phyloP scores from a whole-genome alignment of 2,113 vertebrate genomes.

The Petroica traversi region DNA sequence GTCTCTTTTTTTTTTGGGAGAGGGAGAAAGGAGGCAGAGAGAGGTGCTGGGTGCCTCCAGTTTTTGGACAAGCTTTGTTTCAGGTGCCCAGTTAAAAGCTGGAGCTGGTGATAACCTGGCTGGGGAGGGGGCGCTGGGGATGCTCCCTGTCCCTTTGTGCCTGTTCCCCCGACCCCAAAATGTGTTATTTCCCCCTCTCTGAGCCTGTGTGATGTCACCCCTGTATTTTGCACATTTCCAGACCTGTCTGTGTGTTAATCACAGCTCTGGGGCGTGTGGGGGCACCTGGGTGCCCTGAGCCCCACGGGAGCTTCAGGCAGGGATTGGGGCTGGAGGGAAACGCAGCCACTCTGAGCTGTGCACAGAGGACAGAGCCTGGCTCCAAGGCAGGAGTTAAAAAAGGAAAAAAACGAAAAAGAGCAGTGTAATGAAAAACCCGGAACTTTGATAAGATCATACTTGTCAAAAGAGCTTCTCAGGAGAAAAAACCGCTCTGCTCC shows the following conservation, averaged over 20 bases:
- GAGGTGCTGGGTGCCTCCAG: not conserved
- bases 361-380: not conserved
- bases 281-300: not conserved
- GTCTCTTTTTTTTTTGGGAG: not conserved
- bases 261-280: not conserved
- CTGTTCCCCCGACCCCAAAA: accelerated
- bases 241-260: accelerated
- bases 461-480: conserved; percentile 40
- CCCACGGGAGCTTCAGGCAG: not conserved
- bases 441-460: conserved; percentile 60
- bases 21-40: not conserved
- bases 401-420: not conserved
- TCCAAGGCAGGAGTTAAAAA: not conserved
- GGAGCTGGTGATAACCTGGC: not conserved
- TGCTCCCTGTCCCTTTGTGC: not conserved
- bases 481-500: not conserved
- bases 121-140: not conserved
- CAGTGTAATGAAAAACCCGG: conserved; percentile 25
- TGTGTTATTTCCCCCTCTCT: accelerated
- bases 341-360: not conserved
- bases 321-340: not conserved
- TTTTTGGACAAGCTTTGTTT: not conserved
- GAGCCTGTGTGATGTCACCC: not conserved
- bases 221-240: accelerated
- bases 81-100: accelerated